A percentile compares a stretch with the other conserved stretches of the same genome.
These are phyloP conservation scores for Sebastes hopkinsi DNA, from an alignment of 2,797 vertebrate species.

Conservation along the genomic window DNA sequence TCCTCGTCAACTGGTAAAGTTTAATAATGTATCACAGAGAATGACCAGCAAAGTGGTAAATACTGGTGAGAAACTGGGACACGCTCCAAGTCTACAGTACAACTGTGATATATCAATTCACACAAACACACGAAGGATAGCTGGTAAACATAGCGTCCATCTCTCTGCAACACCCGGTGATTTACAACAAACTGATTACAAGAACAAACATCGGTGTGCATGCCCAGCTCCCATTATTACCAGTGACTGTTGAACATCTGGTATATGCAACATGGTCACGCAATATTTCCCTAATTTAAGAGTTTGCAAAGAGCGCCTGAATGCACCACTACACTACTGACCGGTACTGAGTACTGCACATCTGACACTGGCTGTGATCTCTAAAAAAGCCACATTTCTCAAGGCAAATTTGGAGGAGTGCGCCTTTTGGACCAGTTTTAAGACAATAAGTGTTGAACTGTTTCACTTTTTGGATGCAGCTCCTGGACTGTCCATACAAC, in stretches of 20 bases:
- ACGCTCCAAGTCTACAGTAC: background rate
- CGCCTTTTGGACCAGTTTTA: background rate
- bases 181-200: background rate
- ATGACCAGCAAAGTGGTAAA: background rate
- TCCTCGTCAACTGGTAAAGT: background rate
- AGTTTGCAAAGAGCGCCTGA: conserved; percentile 1
- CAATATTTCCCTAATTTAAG: background rate
- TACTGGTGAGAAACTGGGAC: background rate
- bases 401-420: background rate
- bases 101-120: conserved; percentile 11
- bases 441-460: background rate
- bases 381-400: background rate
- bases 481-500: background rate
- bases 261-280: background rate
- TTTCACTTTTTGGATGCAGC: background rate
- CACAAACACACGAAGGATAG: background rate
- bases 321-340: background rate
- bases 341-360: background rate
- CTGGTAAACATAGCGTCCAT: background rate
- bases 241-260: background rate
- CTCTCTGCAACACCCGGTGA: conserved; percentile 7
- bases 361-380: background rate
- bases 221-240: background rate
- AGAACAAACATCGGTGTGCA: background rate
- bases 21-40: background rate